A percentile compares a stretch with the other conserved stretches of the same genome.
phyloP scores from a whole-genome alignment of 1,140 invertebrate species.

The Spodoptera frugiperda region DNA sequence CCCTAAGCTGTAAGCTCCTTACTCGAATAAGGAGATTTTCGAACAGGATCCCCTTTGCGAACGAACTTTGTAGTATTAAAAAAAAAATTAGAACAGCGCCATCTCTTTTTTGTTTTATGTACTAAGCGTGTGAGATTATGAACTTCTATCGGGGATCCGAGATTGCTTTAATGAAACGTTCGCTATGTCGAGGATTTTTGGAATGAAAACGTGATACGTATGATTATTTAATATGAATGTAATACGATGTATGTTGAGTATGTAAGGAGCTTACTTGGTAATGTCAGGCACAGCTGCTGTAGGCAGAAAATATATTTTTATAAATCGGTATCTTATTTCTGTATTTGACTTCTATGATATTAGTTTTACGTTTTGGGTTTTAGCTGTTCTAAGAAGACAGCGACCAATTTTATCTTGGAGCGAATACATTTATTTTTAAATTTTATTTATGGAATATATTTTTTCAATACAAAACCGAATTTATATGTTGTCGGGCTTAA shows the following conservation, averaged over 20 bases:
- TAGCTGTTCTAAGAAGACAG: too few relatives aligned
- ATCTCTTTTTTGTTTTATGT: slow-evolving; percentile 29
- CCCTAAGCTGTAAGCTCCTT: slow-evolving; percentile 71
- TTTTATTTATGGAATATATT: too few relatives aligned
- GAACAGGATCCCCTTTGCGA: slow-evolving; percentile 62
- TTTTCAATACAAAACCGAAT: too few relatives aligned
- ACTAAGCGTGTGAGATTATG: slow-evolving; percentile 31
- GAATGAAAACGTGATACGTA: slow-evolving; percentile 7
- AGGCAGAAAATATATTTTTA: too few relatives aligned
- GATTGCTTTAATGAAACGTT: slow-evolving; percentile 24
- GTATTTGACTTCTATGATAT: too few relatives aligned
- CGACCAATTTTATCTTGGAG: too few relatives aligned
- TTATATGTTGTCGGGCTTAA: too few relatives aligned
- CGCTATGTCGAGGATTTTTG: slow-evolving; percentile 8
- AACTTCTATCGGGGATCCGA: slow-evolving; percentile 4
- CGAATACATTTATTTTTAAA: too few relatives aligned
- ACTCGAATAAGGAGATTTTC: slow-evolving; percentile 75
- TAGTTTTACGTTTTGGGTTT: too few relatives aligned
- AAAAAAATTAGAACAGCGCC: slow-evolving; percentile 54
- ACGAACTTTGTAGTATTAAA: slow-evolving; percentile 72
- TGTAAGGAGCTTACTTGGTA: background rate
- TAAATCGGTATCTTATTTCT: too few relatives aligned
- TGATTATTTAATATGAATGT: slow-evolving; percentile 19
- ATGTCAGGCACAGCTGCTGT: too few relatives aligned
- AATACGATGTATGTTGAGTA: background rate